Evolutionary conservation across 2,113 vertebrate species (phyloP).

Genomic region (Gnathochromis pfefferi): DNA sequence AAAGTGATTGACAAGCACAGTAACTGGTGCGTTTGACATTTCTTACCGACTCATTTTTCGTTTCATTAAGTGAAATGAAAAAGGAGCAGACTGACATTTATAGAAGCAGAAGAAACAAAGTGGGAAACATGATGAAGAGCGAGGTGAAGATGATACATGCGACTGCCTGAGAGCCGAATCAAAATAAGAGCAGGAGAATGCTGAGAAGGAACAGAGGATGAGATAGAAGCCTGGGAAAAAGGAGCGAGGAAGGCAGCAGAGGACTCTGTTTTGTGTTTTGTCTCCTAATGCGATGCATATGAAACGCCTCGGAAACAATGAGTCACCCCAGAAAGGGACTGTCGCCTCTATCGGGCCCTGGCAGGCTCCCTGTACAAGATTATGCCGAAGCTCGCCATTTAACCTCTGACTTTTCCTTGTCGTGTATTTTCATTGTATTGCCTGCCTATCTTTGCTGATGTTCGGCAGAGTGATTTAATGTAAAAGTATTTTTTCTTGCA

Average conservation of each 20-base stretch:
- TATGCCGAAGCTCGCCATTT: slow-evolving; percentile 8
- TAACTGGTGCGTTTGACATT: neutral
- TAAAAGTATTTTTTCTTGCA: neutral
- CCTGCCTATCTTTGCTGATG: neutral
- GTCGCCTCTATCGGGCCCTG: slow-evolving; percentile 36
- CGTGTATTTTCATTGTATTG: neutral
- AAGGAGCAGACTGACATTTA: neutral
- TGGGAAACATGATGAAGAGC: neutral
- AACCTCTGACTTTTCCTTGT: neutral
- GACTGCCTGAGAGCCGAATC: neutral
- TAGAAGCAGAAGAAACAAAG: neutral
- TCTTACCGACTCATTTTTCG: neutral
- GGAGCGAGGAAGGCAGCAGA: neutral
- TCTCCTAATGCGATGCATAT: slow-evolving; percentile 58
- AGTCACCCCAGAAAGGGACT: slow-evolving; percentile 40
- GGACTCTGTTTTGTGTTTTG: slow-evolving; percentile 31
- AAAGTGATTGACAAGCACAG: neutral
- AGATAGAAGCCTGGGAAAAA: neutral
- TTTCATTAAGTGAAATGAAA: neutral
- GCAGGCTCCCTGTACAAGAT: slow-evolving; percentile 8
- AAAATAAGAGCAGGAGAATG: neutral
- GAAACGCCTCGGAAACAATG: slow-evolving; percentile 60
- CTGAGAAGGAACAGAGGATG: neutral
- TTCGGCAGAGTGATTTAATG: neutral
- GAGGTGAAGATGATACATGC: neutral